Percentiles rank a stretch among this genome's conserved stretches.
These are phyloP conservation scores for Takifugu flavidus DNA, from an alignment of 2,113 vertebrate genomes.

Conservation along the genomic window DNA sequence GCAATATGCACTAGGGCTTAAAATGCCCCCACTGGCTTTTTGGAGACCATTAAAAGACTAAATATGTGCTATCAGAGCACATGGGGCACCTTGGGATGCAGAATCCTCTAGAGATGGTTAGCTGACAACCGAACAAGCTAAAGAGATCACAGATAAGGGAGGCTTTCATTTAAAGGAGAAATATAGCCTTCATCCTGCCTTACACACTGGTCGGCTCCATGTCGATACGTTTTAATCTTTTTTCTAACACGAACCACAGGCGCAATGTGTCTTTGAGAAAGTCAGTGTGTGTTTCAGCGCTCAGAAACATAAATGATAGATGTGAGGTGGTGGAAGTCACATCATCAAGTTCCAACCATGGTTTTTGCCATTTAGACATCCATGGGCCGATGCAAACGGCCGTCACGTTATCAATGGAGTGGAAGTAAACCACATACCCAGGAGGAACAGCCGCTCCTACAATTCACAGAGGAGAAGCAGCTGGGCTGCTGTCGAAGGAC, in stretches of 20 bases:
- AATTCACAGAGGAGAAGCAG: constrained; percentile 37
- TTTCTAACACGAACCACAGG: constrained; percentile 43
- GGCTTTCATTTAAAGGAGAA: constrained; percentile 50
- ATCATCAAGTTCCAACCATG: constrained; percentile 10
- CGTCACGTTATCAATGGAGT: constrained; percentile 65
- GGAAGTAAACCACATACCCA: constrained; percentile 64
- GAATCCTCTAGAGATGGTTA: constrained; percentile 58
- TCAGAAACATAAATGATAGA: constrained; percentile 25
- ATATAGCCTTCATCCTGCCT: constrained; percentile 57
- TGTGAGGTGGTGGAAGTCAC: constrained; percentile 58
- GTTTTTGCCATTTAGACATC: constrained; percentile 6
- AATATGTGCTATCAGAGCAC: constrained; percentile 65
- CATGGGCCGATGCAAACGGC: constrained; percentile 61
- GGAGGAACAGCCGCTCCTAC: constrained; percentile 53
- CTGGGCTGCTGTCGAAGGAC: constrained; percentile 39
- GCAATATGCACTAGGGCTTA: constrained; percentile 58
- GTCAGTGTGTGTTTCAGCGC: constrained; percentile 4
- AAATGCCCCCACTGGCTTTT: constrained; percentile 54
- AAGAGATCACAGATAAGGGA: constrained; percentile 53
- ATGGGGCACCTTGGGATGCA: constrained; percentile 51
- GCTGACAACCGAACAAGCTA: constrained; percentile 41
- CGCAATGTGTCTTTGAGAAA: constrained; percentile 38
- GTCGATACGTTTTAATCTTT: constrained; percentile 60
- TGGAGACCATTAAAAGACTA: constrained; percentile 53
- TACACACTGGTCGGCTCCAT: constrained; percentile 47